These are phyloP conservation scores for Araneus ventricosus DNA, from an alignment of 1,140 invertebrate genomes.

Conservation along the genomic window DNA sequence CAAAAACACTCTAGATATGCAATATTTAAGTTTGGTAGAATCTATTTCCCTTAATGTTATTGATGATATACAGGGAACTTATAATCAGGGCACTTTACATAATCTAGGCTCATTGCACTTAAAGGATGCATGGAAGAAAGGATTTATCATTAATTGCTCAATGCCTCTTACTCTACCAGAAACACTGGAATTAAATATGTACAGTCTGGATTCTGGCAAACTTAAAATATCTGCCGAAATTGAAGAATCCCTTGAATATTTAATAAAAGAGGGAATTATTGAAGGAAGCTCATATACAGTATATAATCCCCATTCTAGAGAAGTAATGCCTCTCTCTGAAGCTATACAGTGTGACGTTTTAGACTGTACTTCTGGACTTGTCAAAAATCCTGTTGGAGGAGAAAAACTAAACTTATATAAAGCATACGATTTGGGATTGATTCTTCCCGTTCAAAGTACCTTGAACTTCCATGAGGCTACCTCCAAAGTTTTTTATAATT, in stretches of 20 bases:
- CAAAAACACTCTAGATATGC: background rate
- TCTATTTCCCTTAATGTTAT: conserved; percentile 78
- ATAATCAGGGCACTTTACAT: conserved; percentile 76
- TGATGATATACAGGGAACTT: conserved; percentile 88
- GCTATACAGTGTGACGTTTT: conserved; percentile 91
- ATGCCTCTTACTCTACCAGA: conserved; percentile 87
- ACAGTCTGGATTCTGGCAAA: conserved; percentile 88
- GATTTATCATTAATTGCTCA: conserved; percentile 84
- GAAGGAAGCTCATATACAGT: conserved; percentile 12
- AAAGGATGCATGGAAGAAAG: conserved; percentile 86
- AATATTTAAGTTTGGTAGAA: background rate
- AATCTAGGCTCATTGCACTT: conserved; percentile 82
- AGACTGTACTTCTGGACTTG: conserved; percentile 87
- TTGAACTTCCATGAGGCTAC: conserved; percentile 92
- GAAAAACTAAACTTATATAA: conserved; percentile 88
- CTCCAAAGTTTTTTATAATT: conserved; percentile 92
- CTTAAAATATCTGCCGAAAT: conserved; percentile 86
- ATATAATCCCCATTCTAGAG: background rate
- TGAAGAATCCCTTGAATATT: background rate
- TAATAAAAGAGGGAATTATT: conserved; percentile 48
- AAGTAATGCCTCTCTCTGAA: conserved; percentile 89
- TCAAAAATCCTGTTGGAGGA: conserved; percentile 85
- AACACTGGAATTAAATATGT: conserved; percentile 87
- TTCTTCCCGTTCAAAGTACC: conserved; percentile 89
- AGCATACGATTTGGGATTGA: conserved; percentile 89